phyloP scores from a whole-genome alignment of 2,797 vertebrate species.

The Pristis pectinata region DNA sequence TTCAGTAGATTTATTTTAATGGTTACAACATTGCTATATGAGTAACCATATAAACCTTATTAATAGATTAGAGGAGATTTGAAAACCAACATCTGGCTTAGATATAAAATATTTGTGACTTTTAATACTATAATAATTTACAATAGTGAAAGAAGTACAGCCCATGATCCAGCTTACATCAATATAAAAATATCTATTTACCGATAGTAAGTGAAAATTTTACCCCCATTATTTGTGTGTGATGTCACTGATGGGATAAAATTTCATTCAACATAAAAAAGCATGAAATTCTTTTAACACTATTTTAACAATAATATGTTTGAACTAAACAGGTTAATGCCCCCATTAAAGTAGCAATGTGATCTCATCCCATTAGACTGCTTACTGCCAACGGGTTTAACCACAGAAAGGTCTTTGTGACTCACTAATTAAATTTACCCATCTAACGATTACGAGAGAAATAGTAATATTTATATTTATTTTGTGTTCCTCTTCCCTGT shows the following conservation, averaged over 20 bases:
- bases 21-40: neutral
- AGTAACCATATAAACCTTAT: neutral
- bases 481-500: neutral
- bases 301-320: neutral
- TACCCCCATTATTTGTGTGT: neutral
- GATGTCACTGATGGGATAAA: neutral
- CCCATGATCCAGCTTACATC: neutral
- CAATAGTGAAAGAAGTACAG: neutral
- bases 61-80: neutral
- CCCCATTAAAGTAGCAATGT: neutral
- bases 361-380: neutral
- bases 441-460: neutral
- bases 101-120: neutral
- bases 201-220: neutral
- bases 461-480: neutral
- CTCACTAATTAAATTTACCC: neutral
- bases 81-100: neutral
- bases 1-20: slow-evolving; percentile 9
- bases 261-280: neutral
- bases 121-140: neutral
- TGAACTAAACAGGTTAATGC: neutral
- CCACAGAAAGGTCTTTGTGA: neutral
- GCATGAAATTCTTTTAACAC: neutral
- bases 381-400: neutral
- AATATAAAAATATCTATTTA: neutral